These are phyloP conservation scores for Solenodon paradoxus DNA, from an alignment of 2,113 vertebrate genomes.

Conservation along the genomic window DNA sequence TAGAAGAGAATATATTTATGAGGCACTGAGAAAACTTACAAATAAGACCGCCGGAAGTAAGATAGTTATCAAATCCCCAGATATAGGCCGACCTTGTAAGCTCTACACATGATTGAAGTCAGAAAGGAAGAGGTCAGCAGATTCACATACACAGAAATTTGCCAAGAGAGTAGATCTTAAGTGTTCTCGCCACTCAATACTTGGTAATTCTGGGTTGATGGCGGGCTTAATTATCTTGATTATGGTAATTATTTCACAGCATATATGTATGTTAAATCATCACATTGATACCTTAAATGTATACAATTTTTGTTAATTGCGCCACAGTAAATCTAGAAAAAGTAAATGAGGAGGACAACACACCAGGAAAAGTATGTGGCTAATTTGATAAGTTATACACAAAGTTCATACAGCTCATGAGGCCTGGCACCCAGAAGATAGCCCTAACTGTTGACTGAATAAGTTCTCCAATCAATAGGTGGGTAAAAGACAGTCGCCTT, in stretches of 20 bases:
- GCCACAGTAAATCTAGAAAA: neutral
- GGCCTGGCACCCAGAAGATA: neutral
- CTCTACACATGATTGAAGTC: neutral
- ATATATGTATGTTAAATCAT: neutral
- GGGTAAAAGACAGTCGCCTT: neutral
- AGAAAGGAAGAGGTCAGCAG: slow-evolving; percentile 22
- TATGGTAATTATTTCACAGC: neutral
- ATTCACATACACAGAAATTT: neutral
- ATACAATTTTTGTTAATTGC: neutral
- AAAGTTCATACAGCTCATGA: neutral
- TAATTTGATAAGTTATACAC: neutral
- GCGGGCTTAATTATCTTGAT: neutral
- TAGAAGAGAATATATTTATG: slow-evolving; percentile 14
- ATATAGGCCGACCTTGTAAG: neutral
- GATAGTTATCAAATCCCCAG: neutral
- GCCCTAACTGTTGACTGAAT: neutral
- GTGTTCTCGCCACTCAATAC: neutral
- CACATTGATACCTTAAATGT: neutral
- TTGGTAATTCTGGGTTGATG: neutral
- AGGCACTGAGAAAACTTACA: neutral
- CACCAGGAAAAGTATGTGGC: neutral
- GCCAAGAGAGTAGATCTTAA: neutral
- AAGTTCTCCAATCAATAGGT: neutral
- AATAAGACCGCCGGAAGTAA: neutral
- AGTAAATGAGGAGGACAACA: neutral